Evolutionary conservation across 2,797 vertebrate species (phyloP).

Genomic region (Synaphobranchus kaupii): DNA sequence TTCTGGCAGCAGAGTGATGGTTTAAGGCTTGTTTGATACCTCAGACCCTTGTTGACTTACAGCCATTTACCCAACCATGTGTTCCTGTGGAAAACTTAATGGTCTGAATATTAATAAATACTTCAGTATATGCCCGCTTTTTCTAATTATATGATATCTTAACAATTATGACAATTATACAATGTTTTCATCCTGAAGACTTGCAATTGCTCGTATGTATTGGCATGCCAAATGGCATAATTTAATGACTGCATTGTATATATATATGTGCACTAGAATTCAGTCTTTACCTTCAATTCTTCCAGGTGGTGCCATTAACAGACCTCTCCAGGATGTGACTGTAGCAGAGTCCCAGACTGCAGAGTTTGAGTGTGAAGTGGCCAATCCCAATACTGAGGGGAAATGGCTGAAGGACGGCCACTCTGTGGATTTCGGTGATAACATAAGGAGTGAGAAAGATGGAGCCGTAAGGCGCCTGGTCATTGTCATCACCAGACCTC

Average conservation of each 20-base stretch:
- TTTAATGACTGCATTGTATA: not conserved
- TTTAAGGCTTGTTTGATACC: too few species aligned
- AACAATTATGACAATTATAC: not conserved
- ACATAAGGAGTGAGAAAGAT: constrained; percentile 76
- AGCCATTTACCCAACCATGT: too few species aligned
- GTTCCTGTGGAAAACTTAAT: too few species aligned
- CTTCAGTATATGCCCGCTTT: not conserved
- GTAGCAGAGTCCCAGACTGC: constrained; percentile 93
- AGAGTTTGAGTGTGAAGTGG: constrained; percentile 90
- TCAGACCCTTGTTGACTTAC: too few species aligned
- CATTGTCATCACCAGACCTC: constrained; percentile 81
- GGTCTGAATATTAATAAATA: not conserved
- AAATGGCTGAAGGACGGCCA: constrained; percentile 89
- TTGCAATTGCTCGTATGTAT: not conserved
- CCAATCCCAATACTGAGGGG: constrained; percentile 87
- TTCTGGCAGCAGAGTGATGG: too few species aligned
- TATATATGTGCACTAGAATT: not conserved
- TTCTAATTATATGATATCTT: not conserved
- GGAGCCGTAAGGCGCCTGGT: constrained; percentile 83
- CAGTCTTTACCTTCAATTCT: constrained; percentile 1
- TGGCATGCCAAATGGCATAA: not conserved
- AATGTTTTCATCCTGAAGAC: not conserved
- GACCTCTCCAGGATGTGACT: constrained; percentile 86
- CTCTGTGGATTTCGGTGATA: constrained; percentile 76
- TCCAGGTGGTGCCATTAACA: constrained; percentile 93